Evolutionary conservation across 35 echinoderm and acorn worm genomes (phyloP).

Genomic region (Amphiura filiformis): DNA sequence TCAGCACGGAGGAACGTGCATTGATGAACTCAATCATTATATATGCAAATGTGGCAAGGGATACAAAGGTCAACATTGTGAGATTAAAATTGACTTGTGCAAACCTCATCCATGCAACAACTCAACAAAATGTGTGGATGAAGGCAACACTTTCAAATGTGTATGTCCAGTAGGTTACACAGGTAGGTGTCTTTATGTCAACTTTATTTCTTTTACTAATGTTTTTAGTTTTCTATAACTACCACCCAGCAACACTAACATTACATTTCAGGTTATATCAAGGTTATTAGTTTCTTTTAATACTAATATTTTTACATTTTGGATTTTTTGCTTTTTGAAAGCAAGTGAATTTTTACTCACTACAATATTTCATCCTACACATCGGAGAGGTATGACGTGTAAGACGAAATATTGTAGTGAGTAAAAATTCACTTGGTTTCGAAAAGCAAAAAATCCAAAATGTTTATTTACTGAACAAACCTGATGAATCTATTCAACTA

Average conservation of each 20-base stretch:
- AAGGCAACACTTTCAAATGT: background rate
- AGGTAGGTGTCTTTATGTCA: background rate
- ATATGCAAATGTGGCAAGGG: slow-evolving; percentile 24
- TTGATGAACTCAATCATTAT: slow-evolving; percentile 13
- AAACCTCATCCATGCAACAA: background rate
- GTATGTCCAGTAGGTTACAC: background rate
- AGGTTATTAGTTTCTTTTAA: background rate
- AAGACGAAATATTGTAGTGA: too few species aligned
- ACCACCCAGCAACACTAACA: background rate
- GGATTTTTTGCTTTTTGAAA: too few species aligned
- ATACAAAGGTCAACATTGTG: slow-evolving; percentile 7
- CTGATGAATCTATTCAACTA: too few species aligned
- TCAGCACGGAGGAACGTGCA: slow-evolving; percentile 19
- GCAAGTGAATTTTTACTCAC: too few species aligned
- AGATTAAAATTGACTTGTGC: background rate
- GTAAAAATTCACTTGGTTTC: too few species aligned
- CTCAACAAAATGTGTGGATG: background rate
- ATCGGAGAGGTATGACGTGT: too few species aligned
- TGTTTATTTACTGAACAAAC: too few species aligned
- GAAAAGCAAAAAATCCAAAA: too few species aligned
- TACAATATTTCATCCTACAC: too few species aligned
- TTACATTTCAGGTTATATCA: background rate
- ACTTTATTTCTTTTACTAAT: background rate
- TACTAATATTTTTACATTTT: too few species aligned
- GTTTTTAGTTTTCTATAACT: too few species aligned